These are phyloP conservation scores for Oophaga sylvatica DNA, from an alignment of 2,797 vertebrate species.

Conservation along the genomic window DNA sequence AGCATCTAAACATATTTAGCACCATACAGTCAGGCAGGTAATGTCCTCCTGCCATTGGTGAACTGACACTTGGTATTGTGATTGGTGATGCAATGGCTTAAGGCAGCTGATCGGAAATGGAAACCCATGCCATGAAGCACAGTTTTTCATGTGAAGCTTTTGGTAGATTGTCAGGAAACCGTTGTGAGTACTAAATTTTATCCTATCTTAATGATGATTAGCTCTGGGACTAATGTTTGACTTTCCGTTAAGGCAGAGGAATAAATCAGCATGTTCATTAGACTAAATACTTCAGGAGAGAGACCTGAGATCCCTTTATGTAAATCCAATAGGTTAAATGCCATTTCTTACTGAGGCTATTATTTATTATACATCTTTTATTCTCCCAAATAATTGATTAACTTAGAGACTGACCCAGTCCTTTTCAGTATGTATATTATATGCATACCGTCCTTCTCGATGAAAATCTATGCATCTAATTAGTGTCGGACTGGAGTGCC, in stretches of 20 bases:
- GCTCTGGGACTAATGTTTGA: constrained; percentile 20
- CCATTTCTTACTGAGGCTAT: background rate
- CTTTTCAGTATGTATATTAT: no score
- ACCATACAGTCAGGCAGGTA: no score
- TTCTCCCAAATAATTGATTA: background rate
- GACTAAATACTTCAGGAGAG: constrained; percentile 23
- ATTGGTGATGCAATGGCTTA: no score
- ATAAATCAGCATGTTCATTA: constrained; percentile 50
- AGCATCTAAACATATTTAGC: no score
- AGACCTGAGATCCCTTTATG: constrained; percentile 32
- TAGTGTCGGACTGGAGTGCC: background rate
- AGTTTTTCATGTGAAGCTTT: background rate
- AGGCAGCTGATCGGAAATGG: no score
- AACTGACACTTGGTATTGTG: no score
- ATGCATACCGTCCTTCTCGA: background rate
- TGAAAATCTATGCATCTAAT: background rate
- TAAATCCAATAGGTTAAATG: constrained; percentile 49
- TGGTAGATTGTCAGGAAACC: background rate
- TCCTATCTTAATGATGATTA: background rate
- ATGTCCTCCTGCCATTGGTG: no score
- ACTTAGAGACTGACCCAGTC: background rate
- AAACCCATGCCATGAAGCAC: no score
- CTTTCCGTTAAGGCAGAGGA: background rate
- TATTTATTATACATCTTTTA: background rate
- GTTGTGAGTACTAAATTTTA: background rate